Conservation (phyloP, 2,888 invertebrate species). For the Eupithecia insigniata region DNA sequence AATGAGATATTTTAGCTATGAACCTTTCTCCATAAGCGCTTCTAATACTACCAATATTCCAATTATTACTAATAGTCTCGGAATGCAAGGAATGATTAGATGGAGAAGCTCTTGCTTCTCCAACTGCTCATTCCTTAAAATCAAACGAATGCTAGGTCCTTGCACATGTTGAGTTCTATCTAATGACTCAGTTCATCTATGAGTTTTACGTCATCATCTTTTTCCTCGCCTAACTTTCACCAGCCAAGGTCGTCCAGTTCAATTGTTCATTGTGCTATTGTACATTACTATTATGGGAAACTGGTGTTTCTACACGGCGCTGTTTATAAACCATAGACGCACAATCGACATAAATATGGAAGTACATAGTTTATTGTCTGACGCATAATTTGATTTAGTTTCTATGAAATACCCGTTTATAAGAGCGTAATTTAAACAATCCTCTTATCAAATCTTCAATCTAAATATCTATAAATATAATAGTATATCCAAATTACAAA, state of each 20-base stretch:
- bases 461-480: neutral
- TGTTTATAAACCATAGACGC: slow-evolving; percentile 9
- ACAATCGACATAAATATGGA: slow-evolving; percentile 1
- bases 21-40: neutral
- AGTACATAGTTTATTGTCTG: neutral
- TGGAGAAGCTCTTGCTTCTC: no score
- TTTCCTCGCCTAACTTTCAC: slow-evolving; percentile 50
- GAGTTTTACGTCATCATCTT: slow-evolving; percentile 30
- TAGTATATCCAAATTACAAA: neutral
- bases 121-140: neutral
- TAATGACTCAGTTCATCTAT: neutral
- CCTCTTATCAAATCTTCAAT: neutral
- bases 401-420: neutral
- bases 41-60: no score
- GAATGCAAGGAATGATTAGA: no score
- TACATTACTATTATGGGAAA: slow-evolving; percentile 34
- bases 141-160: neutral
- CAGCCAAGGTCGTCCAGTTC: slow-evolving; percentile 52
- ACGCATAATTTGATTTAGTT: neutral
- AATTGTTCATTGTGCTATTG: slow-evolving; percentile 54
- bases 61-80: no score
- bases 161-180: neutral
- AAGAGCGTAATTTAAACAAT: neutral
- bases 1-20: neutral
- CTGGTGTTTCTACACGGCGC: slow-evolving; percentile 13